Evolutionary conservation across 30 jellyfish, hydroid and myxozoan species (phyloP).

Genomic region (Mastigias papua): DNA sequence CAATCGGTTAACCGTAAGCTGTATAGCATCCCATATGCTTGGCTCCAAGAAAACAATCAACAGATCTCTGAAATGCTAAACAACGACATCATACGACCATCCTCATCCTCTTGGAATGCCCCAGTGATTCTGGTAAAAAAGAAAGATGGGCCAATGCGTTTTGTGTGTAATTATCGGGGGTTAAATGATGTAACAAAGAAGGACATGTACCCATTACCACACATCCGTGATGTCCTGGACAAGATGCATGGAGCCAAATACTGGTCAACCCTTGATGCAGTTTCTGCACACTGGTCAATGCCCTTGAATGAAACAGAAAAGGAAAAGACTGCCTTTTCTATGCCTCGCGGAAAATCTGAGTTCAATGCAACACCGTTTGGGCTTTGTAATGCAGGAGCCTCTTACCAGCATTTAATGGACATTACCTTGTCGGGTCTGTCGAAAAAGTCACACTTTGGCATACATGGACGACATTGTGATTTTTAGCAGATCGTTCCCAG

Average conservation of each 20-base stretch:
- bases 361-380: too few relatives aligned
- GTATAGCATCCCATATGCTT: conserved; percentile 45
- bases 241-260: too few relatives aligned
- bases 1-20: conserved; percentile 37
- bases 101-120: conserved; percentile 63
- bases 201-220: conserved; percentile 71
- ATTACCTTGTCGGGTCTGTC: too few relatives aligned
- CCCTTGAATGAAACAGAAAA: conserved; percentile 27
- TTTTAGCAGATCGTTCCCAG: conserved; percentile 19
- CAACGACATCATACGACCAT: conserved; percentile 43
- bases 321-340: too few relatives aligned
- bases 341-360: too few relatives aligned
- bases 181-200: conserved; percentile 43
- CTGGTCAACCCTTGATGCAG: too few relatives aligned
- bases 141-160: conserved; percentile 26
- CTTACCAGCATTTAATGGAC: too few relatives aligned
- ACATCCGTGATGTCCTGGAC: conserved; percentile 54
- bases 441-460: too few relatives aligned
- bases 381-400: too few relatives aligned
- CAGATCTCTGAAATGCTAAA: conserved; percentile 18
- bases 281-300: too few relatives aligned
- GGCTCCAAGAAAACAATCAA: background rate
- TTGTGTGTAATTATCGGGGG: conserved; percentile 61
- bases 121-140: conserved; percentile 32
- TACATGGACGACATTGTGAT: conserved; percentile 45